phyloP scores from a whole-genome alignment of 2,113 vertebrate species.

The Poicephalus gulielmi region DNA sequence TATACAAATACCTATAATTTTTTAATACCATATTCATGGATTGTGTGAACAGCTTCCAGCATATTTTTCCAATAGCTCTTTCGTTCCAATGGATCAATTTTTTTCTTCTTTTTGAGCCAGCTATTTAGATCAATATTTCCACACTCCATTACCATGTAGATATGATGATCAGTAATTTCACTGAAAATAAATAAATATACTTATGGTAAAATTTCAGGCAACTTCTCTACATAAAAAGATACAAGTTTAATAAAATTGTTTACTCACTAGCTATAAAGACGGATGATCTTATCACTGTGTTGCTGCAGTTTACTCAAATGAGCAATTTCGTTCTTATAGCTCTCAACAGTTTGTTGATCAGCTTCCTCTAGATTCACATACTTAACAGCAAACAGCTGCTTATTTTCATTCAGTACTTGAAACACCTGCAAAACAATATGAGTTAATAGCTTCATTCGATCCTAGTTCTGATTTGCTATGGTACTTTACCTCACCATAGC shows the following conservation, averaged over 20 bases:
- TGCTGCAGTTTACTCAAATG: constrained; percentile 92
- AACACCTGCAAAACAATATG: constrained; percentile 81
- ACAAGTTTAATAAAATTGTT: neutral
- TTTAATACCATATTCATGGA: constrained; percentile 90
- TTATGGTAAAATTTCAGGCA: neutral
- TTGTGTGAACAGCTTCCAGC: constrained; percentile 95
- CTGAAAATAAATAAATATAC: constrained; percentile 68
- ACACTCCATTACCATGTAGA: constrained; percentile 98
- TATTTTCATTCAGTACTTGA: constrained; percentile 92
- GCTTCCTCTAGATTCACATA: constrained; percentile 92
- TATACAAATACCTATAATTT: neutral
- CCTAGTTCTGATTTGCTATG: neutral
- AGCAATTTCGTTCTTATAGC: constrained; percentile 97
- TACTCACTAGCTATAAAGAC: constrained; percentile 94
- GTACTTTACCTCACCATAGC: neutral
- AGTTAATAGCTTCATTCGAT: neutral
- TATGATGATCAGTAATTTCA: constrained; percentile 89
- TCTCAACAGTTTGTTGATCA: constrained; percentile 88
- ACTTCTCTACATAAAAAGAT: neutral
- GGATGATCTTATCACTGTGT: constrained; percentile 95
- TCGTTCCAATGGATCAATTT: constrained; percentile 87
- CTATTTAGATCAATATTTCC: constrained; percentile 96
- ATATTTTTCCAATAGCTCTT: constrained; percentile 99
- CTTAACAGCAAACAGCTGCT: constrained; percentile 93
- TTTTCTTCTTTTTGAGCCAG: constrained; percentile 93